Percentiles rank a stretch among this genome's conserved stretches.
These are phyloP conservation scores for Trimorus sp. DNA, from an alignment of 2,888 invertebrate species.

Conservation along the genomic window DNA sequence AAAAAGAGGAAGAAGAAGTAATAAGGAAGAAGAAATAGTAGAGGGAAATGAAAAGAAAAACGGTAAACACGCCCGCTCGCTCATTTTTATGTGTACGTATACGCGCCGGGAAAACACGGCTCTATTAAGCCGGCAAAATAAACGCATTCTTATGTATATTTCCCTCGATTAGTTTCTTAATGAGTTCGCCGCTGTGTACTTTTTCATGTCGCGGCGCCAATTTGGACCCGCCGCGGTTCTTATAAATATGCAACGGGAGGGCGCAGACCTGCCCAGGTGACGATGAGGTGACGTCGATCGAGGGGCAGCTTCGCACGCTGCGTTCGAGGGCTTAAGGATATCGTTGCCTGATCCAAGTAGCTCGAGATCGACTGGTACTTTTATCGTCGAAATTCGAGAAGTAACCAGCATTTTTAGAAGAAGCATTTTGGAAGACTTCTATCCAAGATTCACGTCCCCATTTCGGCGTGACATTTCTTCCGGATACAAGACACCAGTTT, in stretches of 20 bases:
- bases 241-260: conserved; percentile 40
- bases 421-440: too few species aligned
- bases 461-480: too few species aligned
- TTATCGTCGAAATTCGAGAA: too few species aligned
- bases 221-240: conserved; percentile 37
- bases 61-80: conserved; percentile 54
- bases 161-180: conserved; percentile 49
- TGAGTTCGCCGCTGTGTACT: conserved; percentile 46
- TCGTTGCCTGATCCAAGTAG: conserved; percentile 25
- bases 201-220: conserved; percentile 42
- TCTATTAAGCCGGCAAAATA: conserved; percentile 46
- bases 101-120: conserved; percentile 34
- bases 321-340: conserved; percentile 23
- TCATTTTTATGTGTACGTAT: conserved; percentile 54
- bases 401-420: too few species aligned
- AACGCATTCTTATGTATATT: conserved; percentile 57
- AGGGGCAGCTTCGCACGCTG: background rate
- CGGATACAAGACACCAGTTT: too few species aligned
- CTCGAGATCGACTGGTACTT: conserved; percentile 13
- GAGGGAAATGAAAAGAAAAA: conserved; percentile 62
- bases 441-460: too few species aligned
- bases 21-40: too few species aligned
- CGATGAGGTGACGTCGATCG: conserved; percentile 37
- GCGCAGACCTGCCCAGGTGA: conserved; percentile 3
- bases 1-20: too few species aligned